Percentiles rank a stretch among this genome's conserved stretches.
These are phyloP conservation scores for Ammodytes marinus DNA, from an alignment of 2,113 vertebrate genomes.

Conservation along the genomic window DNA sequence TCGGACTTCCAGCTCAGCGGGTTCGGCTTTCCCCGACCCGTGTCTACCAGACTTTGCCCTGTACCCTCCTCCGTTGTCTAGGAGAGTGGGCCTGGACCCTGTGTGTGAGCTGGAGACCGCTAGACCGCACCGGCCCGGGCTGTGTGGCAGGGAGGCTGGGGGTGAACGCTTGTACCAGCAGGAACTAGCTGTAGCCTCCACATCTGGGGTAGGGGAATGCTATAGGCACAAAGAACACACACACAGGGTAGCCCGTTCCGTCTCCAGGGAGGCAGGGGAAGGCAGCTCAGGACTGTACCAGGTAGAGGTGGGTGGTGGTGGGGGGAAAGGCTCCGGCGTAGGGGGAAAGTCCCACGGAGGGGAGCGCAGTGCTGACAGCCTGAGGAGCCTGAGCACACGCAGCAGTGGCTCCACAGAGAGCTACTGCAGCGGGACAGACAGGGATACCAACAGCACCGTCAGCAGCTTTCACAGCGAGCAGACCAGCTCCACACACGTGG, in stretches of 20 bases:
- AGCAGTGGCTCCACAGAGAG: slow-evolving; percentile 97
- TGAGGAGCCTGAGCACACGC: slow-evolving; percentile 94
- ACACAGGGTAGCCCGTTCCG: slow-evolving; percentile 82
- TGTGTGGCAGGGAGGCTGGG: slow-evolving; percentile 84
- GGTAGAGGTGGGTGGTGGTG: slow-evolving; percentile 61
- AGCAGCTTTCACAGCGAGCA: slow-evolving; percentile 98
- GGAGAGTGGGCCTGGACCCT: slow-evolving; percentile 91
- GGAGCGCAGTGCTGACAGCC: slow-evolving; percentile 93
- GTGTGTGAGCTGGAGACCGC: slow-evolving; percentile 95
- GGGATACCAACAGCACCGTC: slow-evolving; percentile 96
- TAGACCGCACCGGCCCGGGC: slow-evolving; percentile 87
- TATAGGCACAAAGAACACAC: slow-evolving; percentile 75
- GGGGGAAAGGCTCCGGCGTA: slow-evolving; percentile 70
- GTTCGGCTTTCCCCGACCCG: slow-evolving; percentile 94
- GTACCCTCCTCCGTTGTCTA: slow-evolving; percentile 89
- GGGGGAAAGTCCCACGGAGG: slow-evolving; percentile 88
- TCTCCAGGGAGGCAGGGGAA: slow-evolving; percentile 82
- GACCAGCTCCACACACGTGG: slow-evolving; percentile 96
- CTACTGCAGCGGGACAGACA: slow-evolving; percentile 96
- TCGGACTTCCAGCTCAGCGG: slow-evolving; percentile 96
- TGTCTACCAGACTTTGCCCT: slow-evolving; percentile 92
- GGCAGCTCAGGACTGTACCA: slow-evolving; percentile 82
- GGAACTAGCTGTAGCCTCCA: slow-evolving; percentile 77
- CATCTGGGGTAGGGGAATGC: slow-evolving; percentile 76
- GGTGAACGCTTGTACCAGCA: slow-evolving; percentile 87